Conservation (phyloP, 2,888 invertebrate species). For the Euplexia lucipara region DNA sequence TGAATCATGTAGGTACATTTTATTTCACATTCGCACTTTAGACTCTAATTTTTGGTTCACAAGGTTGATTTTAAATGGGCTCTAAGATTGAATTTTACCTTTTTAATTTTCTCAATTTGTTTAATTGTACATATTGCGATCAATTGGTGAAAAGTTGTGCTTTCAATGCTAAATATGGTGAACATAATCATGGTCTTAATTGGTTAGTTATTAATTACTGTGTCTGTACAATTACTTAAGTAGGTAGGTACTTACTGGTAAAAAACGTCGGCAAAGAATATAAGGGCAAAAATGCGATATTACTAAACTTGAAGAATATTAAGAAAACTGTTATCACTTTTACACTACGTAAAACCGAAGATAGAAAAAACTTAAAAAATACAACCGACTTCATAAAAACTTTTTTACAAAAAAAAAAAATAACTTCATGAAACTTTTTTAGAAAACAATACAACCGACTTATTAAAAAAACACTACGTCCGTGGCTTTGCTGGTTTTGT, state of each 20-base stretch:
- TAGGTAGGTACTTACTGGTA: neutral
- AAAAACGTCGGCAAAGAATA: neutral
- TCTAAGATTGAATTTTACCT: constrained; percentile 69
- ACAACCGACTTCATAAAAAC: too few relatives aligned
- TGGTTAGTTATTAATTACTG: constrained; percentile 14
- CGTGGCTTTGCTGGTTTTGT: too few relatives aligned
- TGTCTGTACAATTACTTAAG: constrained; percentile 23
- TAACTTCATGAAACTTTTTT: too few relatives aligned
- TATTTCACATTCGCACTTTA: constrained; percentile 67
- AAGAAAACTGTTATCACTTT: neutral
- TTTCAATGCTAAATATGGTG: constrained; percentile 58
- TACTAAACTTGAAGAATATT: neutral
- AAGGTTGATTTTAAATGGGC: constrained; percentile 64
- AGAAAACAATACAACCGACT: too few relatives aligned
- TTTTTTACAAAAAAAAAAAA: too few relatives aligned
- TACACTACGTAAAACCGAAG: neutral
- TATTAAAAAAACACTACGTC: too few relatives aligned
- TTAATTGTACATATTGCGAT: constrained; percentile 70
- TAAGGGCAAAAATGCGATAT: neutral
- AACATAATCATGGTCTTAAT: constrained; percentile 23
- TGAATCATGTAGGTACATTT: constrained; percentile 75
- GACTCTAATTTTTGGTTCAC: constrained; percentile 67
- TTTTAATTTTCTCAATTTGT: constrained; percentile 78
- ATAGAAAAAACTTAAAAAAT: too few relatives aligned
- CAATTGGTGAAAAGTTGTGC: constrained; percentile 64